phyloP scores from a whole-genome alignment of 1,140 invertebrate species.

The Lordiphosa stackelbergi region DNA sequence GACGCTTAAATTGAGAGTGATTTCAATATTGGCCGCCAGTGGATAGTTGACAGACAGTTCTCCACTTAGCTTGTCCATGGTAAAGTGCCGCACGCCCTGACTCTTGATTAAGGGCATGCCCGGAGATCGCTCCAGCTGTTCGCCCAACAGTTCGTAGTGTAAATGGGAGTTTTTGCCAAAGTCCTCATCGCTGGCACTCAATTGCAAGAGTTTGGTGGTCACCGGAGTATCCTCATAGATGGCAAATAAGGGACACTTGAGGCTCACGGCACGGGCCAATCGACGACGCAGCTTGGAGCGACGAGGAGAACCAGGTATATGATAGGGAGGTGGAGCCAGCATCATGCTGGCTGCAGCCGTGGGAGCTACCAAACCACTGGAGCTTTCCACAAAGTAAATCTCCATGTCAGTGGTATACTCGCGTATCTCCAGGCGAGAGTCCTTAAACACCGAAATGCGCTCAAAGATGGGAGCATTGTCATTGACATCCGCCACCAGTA shows the following conservation, averaged over 20 bases:
- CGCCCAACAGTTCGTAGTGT: conserved; percentile 85
- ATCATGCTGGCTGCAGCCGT: conserved; percentile 62
- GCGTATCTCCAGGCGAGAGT: conserved; percentile 82
- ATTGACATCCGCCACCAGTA: conserved; percentile 88
- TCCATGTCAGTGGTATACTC: conserved; percentile 80
- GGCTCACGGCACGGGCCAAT: conserved; percentile 16
- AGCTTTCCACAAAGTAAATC: conserved; percentile 78
- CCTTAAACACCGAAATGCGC: conserved; percentile 82
- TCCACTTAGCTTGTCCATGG: conserved; percentile 84
- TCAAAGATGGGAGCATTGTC: conserved; percentile 87
- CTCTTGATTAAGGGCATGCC: conserved; percentile 70
- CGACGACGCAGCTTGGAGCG: conserved; percentile 47
- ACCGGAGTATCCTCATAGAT: conserved; percentile 88
- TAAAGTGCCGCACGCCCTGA: conserved; percentile 82
- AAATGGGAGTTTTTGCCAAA: conserved; percentile 85
- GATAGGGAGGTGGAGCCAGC: conserved; percentile 58
- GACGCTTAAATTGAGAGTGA: conserved; percentile 87
- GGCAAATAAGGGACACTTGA: conserved; percentile 80
- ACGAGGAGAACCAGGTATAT: conserved; percentile 66
- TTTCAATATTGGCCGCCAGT: conserved; percentile 86
- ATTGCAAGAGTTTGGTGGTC: conserved; percentile 85
- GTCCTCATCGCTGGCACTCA: conserved; percentile 91
- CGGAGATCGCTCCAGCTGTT: conserved; percentile 79
- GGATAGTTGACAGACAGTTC: conserved; percentile 86
- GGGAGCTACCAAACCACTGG: conserved; percentile 50